These are phyloP conservation scores for Empidonax alnorum DNA, from an alignment of 2,113 vertebrate genomes.

Conservation along the genomic window DNA sequence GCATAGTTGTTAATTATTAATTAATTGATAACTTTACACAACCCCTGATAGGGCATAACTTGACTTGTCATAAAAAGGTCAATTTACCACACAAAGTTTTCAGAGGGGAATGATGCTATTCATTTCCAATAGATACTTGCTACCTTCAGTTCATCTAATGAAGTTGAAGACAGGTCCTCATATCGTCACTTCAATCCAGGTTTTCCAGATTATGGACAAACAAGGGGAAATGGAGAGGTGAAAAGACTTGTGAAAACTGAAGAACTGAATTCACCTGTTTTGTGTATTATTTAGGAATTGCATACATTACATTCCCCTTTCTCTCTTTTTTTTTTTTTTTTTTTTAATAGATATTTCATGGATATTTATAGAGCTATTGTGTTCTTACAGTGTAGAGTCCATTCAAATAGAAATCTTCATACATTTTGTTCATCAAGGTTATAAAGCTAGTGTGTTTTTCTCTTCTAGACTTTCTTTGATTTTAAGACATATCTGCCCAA, in stretches of 20 bases:
- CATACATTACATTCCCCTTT: not conserved
- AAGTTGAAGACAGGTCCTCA: not conserved
- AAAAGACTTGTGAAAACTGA: not conserved
- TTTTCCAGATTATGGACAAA: not conserved
- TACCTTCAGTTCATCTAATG: not conserved
- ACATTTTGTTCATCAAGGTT: not conserved
- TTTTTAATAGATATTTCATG: not conserved
- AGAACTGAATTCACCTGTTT: not conserved
- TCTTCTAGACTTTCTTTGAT: not conserved
- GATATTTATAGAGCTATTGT: not conserved
- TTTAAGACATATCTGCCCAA: not conserved
- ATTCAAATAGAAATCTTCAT: not conserved
- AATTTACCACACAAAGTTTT: not conserved
- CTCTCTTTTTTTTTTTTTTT: not conserved
- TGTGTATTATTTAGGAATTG: not conserved
- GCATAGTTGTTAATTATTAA: not conserved
- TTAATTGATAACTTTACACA: not conserved
- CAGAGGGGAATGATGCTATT: not conserved
- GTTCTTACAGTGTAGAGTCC: not conserved
- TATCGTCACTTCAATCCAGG: not conserved
- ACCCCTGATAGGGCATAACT: not conserved
- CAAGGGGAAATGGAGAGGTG: not conserved
- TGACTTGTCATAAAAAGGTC: not conserved
- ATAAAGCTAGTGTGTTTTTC: not conserved
- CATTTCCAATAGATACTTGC: not conserved